Evolutionary conservation across 2,888 invertebrate species (phyloP).

Genomic region (Metopia argyrocephala): DNA sequence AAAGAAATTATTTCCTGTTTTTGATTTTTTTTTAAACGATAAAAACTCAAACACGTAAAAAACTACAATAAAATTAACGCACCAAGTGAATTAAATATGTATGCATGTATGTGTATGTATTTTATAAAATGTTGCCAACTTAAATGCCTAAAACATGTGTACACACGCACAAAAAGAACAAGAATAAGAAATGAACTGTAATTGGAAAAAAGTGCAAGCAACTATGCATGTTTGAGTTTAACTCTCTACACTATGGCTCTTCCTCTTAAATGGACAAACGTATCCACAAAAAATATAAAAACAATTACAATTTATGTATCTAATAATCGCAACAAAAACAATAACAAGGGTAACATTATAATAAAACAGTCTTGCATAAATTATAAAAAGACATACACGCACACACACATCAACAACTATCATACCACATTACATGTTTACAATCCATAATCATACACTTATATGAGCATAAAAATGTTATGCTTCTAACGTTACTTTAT

Average conservation of each 20-base stretch:
- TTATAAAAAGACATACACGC: conserved; percentile 30
- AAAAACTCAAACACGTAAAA: too few species aligned
- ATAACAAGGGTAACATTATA: conserved; percentile 11
- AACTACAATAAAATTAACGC: too few species aligned
- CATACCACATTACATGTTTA: conserved; percentile 35
- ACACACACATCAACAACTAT: background rate
- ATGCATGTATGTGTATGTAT: too few species aligned
- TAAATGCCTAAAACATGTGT: too few species aligned
- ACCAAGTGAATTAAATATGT: too few species aligned
- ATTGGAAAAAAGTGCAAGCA: too few species aligned
- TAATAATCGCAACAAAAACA: conserved; percentile 13
- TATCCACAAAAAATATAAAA: background rate
- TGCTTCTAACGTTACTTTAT: conserved; percentile 4
- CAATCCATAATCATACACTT: conserved; percentile 55
- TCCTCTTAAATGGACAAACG: background rate
- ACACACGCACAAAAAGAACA: too few species aligned
- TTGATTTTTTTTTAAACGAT: too few species aligned
- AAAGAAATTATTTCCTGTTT: too few species aligned
- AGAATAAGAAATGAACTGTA: too few species aligned
- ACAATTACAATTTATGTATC: conserved; percentile 26
- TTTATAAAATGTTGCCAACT: too few species aligned
- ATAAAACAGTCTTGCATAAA: conserved; percentile 41
- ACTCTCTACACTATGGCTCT: conserved; percentile 23
- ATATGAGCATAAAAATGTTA: conserved; percentile 43
- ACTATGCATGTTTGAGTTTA: too few species aligned